Conservation (phyloP, 35 echinoderm and acorn worm species). For the Apostichopus parvimensis region DNA sequence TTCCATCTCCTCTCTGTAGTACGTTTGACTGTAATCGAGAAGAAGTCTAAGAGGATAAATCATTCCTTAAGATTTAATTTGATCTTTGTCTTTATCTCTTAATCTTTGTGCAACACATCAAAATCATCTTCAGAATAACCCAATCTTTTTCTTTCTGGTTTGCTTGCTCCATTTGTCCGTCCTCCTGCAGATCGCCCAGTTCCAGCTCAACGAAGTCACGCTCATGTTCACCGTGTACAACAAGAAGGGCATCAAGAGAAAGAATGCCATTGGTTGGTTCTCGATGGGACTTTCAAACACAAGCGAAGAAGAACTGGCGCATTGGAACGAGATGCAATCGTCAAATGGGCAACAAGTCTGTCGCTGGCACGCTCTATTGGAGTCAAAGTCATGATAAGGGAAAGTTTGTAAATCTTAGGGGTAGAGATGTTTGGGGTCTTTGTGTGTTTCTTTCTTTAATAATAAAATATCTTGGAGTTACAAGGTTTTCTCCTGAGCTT, state of each 20-base stretch:
- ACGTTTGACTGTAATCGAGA: no score
- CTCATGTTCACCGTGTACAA: slow-evolving; percentile 94
- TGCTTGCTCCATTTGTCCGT: neutral
- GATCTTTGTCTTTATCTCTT: no score
- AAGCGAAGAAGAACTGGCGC: slow-evolving; percentile 92
- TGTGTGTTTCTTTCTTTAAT: no score
- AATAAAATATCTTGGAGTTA: no score
- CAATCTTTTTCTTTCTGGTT: no score
- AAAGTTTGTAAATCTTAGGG: neutral
- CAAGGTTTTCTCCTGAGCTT: no score
- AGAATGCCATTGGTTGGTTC: slow-evolving; percentile 97
- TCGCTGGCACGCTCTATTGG: slow-evolving; percentile 86
- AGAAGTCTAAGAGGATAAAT: no score
- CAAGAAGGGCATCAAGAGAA: slow-evolving; percentile 97
- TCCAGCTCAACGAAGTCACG: slow-evolving; percentile 93
- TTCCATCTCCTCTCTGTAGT: no score
- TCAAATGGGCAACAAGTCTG: slow-evolving; percentile 92
- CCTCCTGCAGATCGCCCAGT: slow-evolving; percentile 90
- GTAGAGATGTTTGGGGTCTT: no score
- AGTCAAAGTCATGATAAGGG: slow-evolving; percentile 60
- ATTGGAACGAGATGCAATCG: slow-evolving; percentile 98
- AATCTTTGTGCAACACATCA: no score
- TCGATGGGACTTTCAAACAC: slow-evolving; percentile 97
- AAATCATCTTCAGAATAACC: no score
- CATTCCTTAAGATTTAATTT: no score